Evolutionary conservation across 2,888 invertebrate species (phyloP).

Genomic region (Petrolisthes manimaculis): DNA sequence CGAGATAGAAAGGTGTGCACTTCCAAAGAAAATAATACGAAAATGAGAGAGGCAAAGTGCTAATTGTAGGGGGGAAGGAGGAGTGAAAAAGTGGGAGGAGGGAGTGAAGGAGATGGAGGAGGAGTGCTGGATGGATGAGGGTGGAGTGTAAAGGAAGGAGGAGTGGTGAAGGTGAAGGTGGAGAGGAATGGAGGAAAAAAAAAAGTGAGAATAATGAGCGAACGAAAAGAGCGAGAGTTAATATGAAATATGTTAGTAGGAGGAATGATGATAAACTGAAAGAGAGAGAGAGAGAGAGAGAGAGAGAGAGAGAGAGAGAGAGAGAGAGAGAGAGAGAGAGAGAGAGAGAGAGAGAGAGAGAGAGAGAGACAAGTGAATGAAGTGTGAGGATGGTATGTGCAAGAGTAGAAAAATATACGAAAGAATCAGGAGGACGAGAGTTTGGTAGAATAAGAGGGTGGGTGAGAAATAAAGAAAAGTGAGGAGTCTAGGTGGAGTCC

Average conservation of each 20-base stretch:
- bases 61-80: too few species aligned
- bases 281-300: background rate
- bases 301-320: conserved; percentile 29
- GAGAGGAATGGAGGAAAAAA: background rate
- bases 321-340: conserved; percentile 32
- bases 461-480: background rate
- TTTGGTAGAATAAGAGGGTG: background rate
- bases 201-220: background rate
- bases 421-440: background rate
- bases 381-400: background rate
- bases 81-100: too few species aligned
- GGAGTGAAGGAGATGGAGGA: too few species aligned
- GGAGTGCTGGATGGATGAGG: too few species aligned
- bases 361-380: background rate
- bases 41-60: background rate
- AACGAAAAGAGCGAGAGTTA: background rate
- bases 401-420: background rate
- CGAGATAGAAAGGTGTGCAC: background rate
- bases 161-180: background rate
- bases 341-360: conserved; percentile 32
- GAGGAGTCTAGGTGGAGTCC: background rate
- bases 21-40: background rate
- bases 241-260: too few species aligned
- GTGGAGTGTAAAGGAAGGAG: too few species aligned
- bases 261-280: background rate